Base-by-base conservation (phyloP, 2,888 invertebrate species). In the Epinotia nisella region DNA sequence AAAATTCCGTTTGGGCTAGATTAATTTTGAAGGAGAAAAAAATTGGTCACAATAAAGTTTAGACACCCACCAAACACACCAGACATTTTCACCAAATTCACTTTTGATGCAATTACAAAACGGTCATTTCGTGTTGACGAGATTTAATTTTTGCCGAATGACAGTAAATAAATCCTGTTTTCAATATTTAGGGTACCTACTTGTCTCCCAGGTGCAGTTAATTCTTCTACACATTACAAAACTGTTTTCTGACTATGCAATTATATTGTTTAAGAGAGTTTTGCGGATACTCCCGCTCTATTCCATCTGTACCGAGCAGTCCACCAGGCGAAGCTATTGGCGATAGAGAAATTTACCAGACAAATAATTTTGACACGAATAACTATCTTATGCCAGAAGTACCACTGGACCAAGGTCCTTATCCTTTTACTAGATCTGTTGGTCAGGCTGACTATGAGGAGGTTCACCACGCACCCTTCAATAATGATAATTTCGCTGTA, bases 251-350 rank as follows among this genome's bases (percentile, higher is more conserved):
- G 9, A 53, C 13, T 13, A 51, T 15, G 15, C 7, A 21, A n/a
- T 4, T 55, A 4, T 58, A 0, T 65, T 41, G 55, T 55, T 65
- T 39, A 13, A 53, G 67, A 21, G 55, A 61, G 13, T 61, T 55
- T 61, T 17, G 35, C 21, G 13, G 17, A 3, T n/a, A 45, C 35
- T 24, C 21, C 19, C 66, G 41, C 29, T 35, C 45, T 10, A 15
- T 67, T 19, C 56, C 66, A 15, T 29, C 55, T 19, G 45, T 24
- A 29, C 49, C 70, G 10, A 29, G 61, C 5, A 56, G 67, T n/a
- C 15, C 60, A 11, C 9, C n/a, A 61, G n/a, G 29, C n/a, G 55
- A 19, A 1, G 13, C 10, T 17, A 11, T 19, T 9, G 19, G 19
- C 29, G 65, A 41, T 19, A 51, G 9, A 13, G 51, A 51, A 49